Evolutionary conservation across 2,797 vertebrate species (phyloP).

Genomic region (Acomys russatus): DNA sequence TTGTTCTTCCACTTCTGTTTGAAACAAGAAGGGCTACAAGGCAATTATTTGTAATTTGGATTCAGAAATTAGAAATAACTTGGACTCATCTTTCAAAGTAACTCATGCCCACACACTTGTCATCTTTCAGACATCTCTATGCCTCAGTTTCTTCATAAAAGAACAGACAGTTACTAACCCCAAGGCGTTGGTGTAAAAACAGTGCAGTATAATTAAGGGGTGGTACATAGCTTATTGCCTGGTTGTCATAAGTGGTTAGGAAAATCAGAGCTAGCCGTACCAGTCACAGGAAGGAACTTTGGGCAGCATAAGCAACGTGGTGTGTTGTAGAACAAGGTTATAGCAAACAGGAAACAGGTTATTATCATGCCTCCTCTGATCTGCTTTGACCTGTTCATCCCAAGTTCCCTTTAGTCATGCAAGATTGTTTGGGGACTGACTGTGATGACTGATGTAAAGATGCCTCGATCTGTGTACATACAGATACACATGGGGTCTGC

Average conservation of each 20-base stretch:
- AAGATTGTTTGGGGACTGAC: background rate
- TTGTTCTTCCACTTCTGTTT: conserved; percentile 5
- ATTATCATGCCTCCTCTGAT: background rate
- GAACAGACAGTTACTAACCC: background rate
- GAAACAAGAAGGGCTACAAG: background rate
- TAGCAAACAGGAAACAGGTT: background rate
- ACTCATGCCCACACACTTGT: background rate
- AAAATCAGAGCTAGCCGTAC: background rate
- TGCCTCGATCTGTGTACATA: background rate
- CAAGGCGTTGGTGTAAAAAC: background rate
- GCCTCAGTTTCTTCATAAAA: conserved; percentile 25
- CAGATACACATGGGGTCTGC: background rate
- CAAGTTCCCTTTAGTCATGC: background rate
- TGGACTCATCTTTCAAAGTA: background rate
- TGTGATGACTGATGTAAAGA: conserved; percentile 1
- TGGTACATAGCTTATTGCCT: background rate
- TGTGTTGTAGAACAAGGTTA: background rate
- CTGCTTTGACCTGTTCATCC: background rate
- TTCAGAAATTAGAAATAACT: conserved; percentile 37
- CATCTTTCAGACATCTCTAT: background rate
- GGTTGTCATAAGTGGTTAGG: background rate
- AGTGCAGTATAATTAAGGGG: background rate
- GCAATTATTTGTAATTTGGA: background rate
- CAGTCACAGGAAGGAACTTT: background rate
- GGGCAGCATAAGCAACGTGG: background rate